Conservation (phyloP, 1,140 invertebrate genomes). For the Conus betulinus region DNA sequence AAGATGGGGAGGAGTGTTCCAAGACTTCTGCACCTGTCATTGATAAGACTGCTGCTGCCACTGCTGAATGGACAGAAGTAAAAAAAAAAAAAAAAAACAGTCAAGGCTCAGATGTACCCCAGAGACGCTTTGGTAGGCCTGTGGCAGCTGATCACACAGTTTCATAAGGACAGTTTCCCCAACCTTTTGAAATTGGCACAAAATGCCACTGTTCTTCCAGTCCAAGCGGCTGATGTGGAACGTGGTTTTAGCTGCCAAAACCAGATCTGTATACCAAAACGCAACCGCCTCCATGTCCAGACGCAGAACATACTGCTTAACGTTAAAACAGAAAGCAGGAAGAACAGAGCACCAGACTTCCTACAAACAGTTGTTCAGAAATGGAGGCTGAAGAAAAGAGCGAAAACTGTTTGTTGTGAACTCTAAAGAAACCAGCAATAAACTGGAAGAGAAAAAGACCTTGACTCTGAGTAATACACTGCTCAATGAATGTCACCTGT, state of each 20-base stretch:
- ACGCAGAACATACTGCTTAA: not conserved
- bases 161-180: not conserved
- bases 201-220: not conserved
- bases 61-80: not conserved
- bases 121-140: not conserved
- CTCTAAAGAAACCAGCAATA: no score
- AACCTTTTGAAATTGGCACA: not conserved
- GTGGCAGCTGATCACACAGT: not conserved
- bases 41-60: not conserved
- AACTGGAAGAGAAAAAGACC: no score
- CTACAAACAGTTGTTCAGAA: no score
- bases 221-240: not conserved
- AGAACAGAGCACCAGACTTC: no score
- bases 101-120: not conserved
- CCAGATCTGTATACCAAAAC: not conserved
- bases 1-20: not conserved
- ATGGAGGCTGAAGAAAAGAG: no score
- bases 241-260: not conserved
- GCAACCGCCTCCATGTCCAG: not conserved
- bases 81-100: not conserved
- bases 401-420: no score
- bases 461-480: no score
- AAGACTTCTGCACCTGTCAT: not conserved
- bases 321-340: no score
- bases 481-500: no score